Percentiles rank a stretch among this genome's conserved stretches.
Conservation (phyloP, 1,140 invertebrate genomes). For the Lepidotrigona ventralis region DNA sequence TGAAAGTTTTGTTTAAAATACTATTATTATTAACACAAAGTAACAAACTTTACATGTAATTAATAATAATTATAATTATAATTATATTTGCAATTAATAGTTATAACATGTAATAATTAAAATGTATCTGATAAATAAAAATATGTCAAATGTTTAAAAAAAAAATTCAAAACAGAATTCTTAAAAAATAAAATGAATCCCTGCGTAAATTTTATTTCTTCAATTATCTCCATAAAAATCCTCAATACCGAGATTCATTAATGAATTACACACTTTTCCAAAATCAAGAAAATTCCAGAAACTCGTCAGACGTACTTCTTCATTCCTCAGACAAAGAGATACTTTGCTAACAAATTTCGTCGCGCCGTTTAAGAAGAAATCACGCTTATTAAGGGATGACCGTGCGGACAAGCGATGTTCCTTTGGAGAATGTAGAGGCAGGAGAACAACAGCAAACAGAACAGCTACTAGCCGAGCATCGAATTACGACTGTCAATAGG, state of each 20-base stretch:
- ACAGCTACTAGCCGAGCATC: background rate
- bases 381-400: background rate
- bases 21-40: too few relatives aligned
- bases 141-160: too few relatives aligned
- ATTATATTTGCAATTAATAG: too few relatives aligned
- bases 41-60: too few relatives aligned
- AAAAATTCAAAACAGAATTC: too few relatives aligned
- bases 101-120: too few relatives aligned
- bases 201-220: too few relatives aligned
- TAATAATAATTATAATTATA: too few relatives aligned
- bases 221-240: too few relatives aligned
- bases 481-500: slow-evolving; percentile 27
- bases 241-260: background rate
- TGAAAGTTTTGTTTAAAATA: too few relatives aligned
- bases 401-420: background rate
- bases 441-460: slow-evolving; percentile 8
- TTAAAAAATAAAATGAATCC: too few relatives aligned
- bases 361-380: background rate
- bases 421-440: background rate
- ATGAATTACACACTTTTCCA: background rate
- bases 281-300: background rate
- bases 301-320: background rate
- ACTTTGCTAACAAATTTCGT: background rate
- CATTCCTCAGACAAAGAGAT: background rate
- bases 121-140: too few relatives aligned